Percentiles rank a stretch among this genome's conserved stretches.
Evolutionary conservation across 2,888 invertebrate genomes (phyloP).

Genomic region (Oxytorus armatus): DNA sequence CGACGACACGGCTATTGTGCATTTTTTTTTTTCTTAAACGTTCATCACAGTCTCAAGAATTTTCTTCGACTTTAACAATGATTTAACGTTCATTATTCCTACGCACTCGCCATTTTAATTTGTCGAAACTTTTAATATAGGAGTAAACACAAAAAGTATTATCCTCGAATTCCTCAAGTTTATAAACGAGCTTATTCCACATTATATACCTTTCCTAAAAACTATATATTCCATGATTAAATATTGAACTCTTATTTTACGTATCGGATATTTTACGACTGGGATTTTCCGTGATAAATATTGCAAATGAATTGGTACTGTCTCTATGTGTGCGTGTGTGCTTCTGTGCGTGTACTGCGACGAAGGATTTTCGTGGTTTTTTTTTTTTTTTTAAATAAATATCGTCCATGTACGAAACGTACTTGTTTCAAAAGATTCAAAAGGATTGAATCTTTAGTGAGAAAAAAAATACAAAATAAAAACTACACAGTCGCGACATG

Average conservation of each 20-base stretch:
- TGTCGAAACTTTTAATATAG: constrained; percentile 23
- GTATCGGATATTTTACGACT: constrained; percentile 1
- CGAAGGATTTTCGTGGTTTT: not conserved
- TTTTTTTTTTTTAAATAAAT: not conserved
- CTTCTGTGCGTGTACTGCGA: not conserved
- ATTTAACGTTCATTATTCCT: constrained; percentile 30
- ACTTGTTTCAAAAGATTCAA: no score
- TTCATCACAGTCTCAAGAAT: constrained; percentile 14
- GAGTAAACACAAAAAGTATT: constrained; percentile 57
- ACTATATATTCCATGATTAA: constrained; percentile 32
- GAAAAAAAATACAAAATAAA: constrained; percentile 20
- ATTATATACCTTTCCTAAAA: not conserved
- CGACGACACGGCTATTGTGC: constrained; percentile 32
- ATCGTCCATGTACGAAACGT: not conserved
- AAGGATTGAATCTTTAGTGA: constrained; percentile 1
- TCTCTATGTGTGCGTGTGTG: constrained; percentile 5
- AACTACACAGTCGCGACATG: constrained; percentile 4
- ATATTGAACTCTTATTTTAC: constrained; percentile 10
- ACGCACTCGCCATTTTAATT: constrained; percentile 26
- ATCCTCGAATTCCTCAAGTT: constrained; percentile 55
- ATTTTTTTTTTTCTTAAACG: constrained; percentile 35
- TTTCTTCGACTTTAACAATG: constrained; percentile 10
- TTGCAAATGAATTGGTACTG: not conserved
- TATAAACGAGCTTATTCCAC: constrained; percentile 28
- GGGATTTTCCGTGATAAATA: constrained; percentile 26